A percentile compares a stretch with the other conserved stretches of the same genome.
Evolutionary conservation across 2,797 vertebrate genomes (phyloP).

Genomic region (Anomalospiza imberbis): DNA sequence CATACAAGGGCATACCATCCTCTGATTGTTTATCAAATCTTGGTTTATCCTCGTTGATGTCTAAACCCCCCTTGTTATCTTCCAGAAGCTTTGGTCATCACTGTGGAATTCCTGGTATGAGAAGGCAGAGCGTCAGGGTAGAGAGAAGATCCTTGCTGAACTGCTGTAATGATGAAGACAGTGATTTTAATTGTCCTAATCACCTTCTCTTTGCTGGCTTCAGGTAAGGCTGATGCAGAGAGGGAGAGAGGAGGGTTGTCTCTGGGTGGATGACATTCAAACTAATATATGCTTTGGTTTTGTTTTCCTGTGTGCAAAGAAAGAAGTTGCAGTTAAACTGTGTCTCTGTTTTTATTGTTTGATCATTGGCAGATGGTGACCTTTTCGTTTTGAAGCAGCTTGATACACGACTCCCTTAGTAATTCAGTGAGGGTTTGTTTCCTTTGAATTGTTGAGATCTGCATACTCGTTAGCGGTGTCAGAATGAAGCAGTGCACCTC

Average conservation of each 20-base stretch:
- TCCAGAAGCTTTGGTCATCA: slow-evolving; percentile 33
- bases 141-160: not conserved
- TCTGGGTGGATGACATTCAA: not conserved
- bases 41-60: not conserved
- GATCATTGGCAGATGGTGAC: slow-evolving; percentile 44
- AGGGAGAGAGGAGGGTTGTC: not conserved
- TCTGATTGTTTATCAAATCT: not conserved
- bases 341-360: slow-evolving; percentile 1
- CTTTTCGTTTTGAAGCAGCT: not conserved
- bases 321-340: not conserved
- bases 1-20: not conserved
- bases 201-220: not conserved
- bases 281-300: not conserved
- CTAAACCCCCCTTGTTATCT: not conserved
- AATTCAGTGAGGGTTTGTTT: not conserved
- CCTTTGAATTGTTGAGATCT: not conserved
- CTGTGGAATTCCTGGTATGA: slow-evolving; percentile 63
- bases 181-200: slow-evolving; percentile 13
- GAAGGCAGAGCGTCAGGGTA: not conserved
- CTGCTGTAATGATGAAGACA: slow-evolving; percentile 40
- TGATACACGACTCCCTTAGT: not conserved
- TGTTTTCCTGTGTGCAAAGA: slow-evolving; percentile 10
- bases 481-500: not conserved
- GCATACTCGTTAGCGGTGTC: rapidly evolving
- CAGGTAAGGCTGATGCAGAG: slow-evolving; percentile 54